phyloP scores from a whole-genome alignment of 2,113 vertebrate species.

The Smithornis capensis region DNA sequence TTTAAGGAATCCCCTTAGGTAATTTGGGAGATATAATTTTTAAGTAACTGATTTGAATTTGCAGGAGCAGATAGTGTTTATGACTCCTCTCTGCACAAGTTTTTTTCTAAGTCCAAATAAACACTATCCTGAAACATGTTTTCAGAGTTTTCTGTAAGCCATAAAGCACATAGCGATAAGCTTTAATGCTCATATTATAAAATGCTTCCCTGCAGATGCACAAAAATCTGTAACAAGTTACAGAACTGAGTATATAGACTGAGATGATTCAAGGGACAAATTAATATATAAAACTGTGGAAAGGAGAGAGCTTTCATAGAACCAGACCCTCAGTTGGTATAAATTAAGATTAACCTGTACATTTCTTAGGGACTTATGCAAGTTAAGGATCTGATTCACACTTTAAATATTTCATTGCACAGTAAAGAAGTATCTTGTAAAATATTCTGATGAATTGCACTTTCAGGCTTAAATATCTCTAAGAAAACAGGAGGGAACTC shows the following conservation, averaged over 20 bases:
- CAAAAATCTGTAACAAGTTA: neutral
- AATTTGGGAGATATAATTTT: neutral
- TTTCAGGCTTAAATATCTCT: neutral
- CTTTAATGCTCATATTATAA: neutral
- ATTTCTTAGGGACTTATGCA: neutral
- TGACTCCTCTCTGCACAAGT: neutral
- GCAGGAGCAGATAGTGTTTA: neutral
- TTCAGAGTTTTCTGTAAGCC: neutral
- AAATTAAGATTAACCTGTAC: neutral
- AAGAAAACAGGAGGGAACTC: neutral
- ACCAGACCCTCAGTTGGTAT: neutral
- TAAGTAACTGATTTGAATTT: neutral
- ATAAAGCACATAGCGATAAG: neutral
- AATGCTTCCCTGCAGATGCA: neutral
- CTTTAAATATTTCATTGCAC: neutral
- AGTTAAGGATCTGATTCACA: neutral
- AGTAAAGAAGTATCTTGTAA: neutral
- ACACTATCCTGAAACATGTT: neutral
- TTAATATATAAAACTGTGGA: neutral
- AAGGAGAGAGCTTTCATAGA: neutral
- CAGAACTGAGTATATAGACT: neutral
- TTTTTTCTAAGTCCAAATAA: neutral
- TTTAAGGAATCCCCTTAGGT: neutral
- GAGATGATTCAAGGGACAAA: neutral
- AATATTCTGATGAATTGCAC: neutral